Conservation (phyloP, 1,140 invertebrate genomes). For the Lanistes nyassanus region DNA sequence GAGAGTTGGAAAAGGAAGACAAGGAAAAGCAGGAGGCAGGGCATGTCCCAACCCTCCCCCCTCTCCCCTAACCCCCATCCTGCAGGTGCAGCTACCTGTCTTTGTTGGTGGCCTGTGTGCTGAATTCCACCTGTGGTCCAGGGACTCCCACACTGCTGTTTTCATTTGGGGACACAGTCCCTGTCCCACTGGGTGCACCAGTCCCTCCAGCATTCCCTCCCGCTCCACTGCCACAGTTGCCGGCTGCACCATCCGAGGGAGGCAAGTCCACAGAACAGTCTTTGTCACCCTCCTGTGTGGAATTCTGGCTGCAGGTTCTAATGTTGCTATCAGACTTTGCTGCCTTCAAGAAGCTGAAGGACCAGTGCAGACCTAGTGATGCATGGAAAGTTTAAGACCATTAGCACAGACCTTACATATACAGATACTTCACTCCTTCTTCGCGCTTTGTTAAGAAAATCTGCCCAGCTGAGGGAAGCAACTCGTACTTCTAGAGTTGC, state of each 20-base stretch:
- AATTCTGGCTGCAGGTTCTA: not conserved
- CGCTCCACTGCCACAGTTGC: not conserved
- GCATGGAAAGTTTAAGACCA: not conserved
- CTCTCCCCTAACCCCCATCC: not conserved
- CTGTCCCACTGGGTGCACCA: not conserved
- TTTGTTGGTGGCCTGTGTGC: constrained; percentile 34
- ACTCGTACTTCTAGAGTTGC: no score
- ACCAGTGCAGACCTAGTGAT: constrained; percentile 38
- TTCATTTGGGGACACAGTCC: not conserved
- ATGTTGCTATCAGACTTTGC: not conserved
- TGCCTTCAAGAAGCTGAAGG: constrained; percentile 38
- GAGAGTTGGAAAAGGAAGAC: not conserved
- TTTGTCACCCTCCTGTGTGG: not conserved
- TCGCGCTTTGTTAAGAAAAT: no score
- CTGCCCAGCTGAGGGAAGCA: no score
- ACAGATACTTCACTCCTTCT: no score
- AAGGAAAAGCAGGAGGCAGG: not conserved
- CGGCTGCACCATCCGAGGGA: constrained; percentile 1
- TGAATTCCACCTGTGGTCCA: constrained; percentile 48
- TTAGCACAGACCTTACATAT: no score
- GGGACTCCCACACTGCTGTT: constrained; percentile 1
- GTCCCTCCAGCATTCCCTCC: constrained; percentile 1
- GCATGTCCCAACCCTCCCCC: not conserved
- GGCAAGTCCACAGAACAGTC: not conserved
- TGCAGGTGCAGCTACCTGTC: constrained; percentile 35